Base-by-base conservation (phyloP, 2,113 vertebrate genomes). In the Numenius arquata region DNA sequence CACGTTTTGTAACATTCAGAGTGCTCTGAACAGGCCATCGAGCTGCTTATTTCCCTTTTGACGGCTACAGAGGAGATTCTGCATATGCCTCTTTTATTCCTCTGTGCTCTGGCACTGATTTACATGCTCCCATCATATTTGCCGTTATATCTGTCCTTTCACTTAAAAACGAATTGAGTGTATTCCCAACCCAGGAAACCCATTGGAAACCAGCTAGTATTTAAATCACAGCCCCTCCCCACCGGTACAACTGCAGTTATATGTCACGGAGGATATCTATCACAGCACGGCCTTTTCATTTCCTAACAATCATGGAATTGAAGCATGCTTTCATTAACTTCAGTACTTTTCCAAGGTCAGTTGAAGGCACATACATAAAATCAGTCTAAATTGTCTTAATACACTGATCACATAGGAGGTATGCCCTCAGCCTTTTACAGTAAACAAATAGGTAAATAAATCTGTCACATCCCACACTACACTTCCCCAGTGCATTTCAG, bases 151-250 rank as follows among this genome's bases (percentile, higher is more conserved):
- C 61, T 83, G 74, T 73, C 29, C 90, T 73, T 82, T 81, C 82
- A 61, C n/a, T 95, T 94, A 72, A 90, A 96, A 88, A 93, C 72
- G 7, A 77, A 93, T 62, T 76, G 22, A 55, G 50, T 68, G 25
- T 41, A 82, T 79, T 87, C 30, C 25, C 65, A 52, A 85, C n/a
- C 59, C 74, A 75, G 40, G 25, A 83, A 93, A 83, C 23, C 11
- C 62, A 45, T 0, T 75, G 85, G 36, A 96, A 95, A 90, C 11
- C 32, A 72, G 56, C 58, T 26, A 92, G 68, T 93, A 85, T 87
- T 87, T 95, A 95, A 91, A 92, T 94, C 96, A 90, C 87, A 73
- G 74, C 75, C 92, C 94, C 84, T 97, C 85, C 88, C 87, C 90
- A 52, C 72, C 67, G 76, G 52, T 83, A 47, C 70, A 96, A 95